Conservation (phyloP, 1,140 invertebrate genomes). For the Lanistes nyassanus region DNA sequence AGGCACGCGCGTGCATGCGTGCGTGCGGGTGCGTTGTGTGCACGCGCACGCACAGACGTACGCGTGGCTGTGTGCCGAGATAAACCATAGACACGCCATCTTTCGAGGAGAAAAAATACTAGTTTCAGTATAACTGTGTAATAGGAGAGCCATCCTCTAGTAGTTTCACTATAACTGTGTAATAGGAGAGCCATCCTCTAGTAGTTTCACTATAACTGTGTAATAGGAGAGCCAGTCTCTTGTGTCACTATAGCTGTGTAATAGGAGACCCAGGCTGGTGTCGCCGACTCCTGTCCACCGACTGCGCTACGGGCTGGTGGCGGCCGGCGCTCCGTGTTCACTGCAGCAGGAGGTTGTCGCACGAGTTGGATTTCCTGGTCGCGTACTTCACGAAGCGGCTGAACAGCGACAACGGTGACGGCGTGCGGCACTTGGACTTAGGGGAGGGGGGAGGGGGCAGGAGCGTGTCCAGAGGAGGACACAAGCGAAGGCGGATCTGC, state of each 20-base stretch:
- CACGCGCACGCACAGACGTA: background rate
- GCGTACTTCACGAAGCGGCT: slow-evolving; percentile 29
- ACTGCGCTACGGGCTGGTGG: too few relatives aligned
- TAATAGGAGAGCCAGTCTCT: background rate
- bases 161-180: too few relatives aligned
- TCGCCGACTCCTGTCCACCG: background rate
- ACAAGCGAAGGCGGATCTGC: slow-evolving; percentile 29
- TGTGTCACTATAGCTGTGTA: too few relatives aligned
- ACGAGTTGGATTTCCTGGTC: slow-evolving; percentile 16
- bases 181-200: too few relatives aligned
- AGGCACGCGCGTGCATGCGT: background rate
- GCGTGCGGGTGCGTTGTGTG: background rate
- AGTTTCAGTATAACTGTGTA: too few relatives aligned
- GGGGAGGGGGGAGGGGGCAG: slow-evolving; percentile 18
- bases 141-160: too few relatives aligned
- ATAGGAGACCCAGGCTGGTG: background rate
- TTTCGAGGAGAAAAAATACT: too few relatives aligned
- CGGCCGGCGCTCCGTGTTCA: background rate
- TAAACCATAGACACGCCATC: too few relatives aligned
- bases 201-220: background rate
- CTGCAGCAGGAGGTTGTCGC: slow-evolving; percentile 23
- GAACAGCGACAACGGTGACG: slow-evolving; percentile 36
- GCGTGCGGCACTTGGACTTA: slow-evolving; percentile 24
- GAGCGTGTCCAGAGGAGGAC: slow-evolving; percentile 17
- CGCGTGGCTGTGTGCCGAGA: background rate